Evolutionary conservation across 2,113 vertebrate genomes (phyloP), one percentile per base, ranked within the genome.

Genomic region (Uria lomvia): DNA sequence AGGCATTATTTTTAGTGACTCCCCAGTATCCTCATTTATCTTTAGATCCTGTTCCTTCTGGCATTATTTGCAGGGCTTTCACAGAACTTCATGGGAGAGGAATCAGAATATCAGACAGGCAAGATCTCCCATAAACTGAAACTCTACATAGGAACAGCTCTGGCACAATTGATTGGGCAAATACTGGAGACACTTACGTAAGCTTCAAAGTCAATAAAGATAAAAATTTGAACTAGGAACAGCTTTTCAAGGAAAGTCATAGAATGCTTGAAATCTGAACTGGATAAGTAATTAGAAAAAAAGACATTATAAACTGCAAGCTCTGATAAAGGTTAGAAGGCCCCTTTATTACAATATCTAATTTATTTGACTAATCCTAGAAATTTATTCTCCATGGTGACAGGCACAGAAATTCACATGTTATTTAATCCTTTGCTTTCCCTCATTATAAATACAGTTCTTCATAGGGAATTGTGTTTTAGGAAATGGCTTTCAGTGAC

Each of bases 381-480:
- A 90, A 85, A 92, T 78, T 77, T 55, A 59, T 52, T 84, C 14
- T 89, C 3, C 14, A 43, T 63, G 30, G 15, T 74, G 43, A 71
- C n/a, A 85, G 88, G 56, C 47, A 71, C 43, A 87, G 38, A 89
- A 80, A 89, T 87, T 67, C 47, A 81, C 32, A 20, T 88, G 56
- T 66, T 84, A 74, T 84, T 95, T 86, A 92, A 91, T 84, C 40
- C 14, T 82, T 74, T 9, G 70, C n/a, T 94, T 96, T 89, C 8
- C 59, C 45, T 90, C 18, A 32, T 38, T 77, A 42, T 62, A 86
- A 91, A 87, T 76, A 65, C 8, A 86, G 29, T 38, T 82, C 53
- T 93, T 70, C 11, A 5, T 12, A 62, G 59, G 65, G 11, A 83
- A 65, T 6, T 82, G 2, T 82, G 15, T 45, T 90, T 91, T 47